These are phyloP conservation scores for Cryptus viduatorius DNA, from an alignment of 2,888 invertebrate genomes.

Conservation along the genomic window DNA sequence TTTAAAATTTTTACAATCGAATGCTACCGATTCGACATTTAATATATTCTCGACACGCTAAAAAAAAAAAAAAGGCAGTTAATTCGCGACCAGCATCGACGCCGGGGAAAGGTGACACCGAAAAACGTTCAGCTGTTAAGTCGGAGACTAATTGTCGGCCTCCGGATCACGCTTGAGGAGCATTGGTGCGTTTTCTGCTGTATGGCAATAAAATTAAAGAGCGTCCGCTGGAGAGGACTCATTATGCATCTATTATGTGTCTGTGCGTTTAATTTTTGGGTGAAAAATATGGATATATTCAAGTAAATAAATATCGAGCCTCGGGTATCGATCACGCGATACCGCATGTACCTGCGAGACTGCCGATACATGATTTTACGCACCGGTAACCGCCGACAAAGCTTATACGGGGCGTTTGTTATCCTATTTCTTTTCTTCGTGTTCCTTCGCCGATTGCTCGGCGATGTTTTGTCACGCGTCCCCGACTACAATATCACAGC, in stretches of 20 bases:
- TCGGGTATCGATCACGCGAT: slow-evolving; percentile 4
- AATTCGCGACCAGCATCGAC: not conserved
- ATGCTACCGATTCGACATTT: not conserved
- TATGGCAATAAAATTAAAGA: not conserved
- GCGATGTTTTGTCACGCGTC: not conserved
- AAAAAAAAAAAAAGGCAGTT: not conserved
- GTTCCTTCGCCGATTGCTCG: not conserved
- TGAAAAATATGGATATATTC: not conserved
- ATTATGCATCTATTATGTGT: not conserved
- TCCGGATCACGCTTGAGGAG: not conserved
- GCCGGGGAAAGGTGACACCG: not conserved
- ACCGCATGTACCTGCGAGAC: not conserved
- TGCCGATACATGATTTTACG: not conserved
- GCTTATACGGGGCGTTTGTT: slow-evolving; percentile 2
- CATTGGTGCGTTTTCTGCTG: not conserved
- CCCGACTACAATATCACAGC: not conserved
- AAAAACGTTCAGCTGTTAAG: not conserved
- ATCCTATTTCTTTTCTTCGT: not conserved
- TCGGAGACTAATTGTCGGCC: not conserved
- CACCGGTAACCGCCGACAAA: not conserved
- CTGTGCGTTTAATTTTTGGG: not conserved
- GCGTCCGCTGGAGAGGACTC: not conserved
- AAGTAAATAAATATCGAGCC: not conserved
- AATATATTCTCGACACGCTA: not conserved
- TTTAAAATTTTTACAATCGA: not conserved